Conservation (phyloP, 2,797 vertebrate species). For the Salmo trutta region DNA sequence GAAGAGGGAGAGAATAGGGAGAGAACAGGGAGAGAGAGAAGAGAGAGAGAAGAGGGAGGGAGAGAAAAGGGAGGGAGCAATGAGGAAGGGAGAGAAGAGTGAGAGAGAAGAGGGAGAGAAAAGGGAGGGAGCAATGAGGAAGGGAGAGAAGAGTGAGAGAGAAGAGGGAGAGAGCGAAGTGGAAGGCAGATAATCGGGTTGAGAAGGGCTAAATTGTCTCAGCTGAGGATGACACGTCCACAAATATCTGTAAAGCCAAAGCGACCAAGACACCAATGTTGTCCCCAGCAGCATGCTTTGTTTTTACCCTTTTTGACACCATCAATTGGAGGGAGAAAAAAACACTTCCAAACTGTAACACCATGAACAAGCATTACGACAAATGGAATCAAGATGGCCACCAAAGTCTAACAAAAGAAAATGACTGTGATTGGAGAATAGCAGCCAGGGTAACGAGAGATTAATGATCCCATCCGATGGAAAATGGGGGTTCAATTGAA, state of each 20-base stretch:
- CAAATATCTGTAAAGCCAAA: constrained; percentile 54
- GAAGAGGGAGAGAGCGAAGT: constrained; percentile 22
- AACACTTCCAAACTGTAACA: no score
- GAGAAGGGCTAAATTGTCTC: constrained; percentile 47
- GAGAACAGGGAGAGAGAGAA: not conserved
- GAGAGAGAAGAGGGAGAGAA: constrained; percentile 37
- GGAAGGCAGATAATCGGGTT: constrained; percentile 31
- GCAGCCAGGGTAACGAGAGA: no score
- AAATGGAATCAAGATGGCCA: no score
- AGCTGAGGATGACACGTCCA: constrained; percentile 53
- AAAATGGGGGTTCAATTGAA: no score
- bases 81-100: not conserved
- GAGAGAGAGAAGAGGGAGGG: not conserved
- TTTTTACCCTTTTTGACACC: constrained; percentile 2
- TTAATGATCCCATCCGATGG: no score
- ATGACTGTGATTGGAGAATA: no score
- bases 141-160: not conserved
- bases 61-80: constrained; percentile 34
- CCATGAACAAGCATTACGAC: no score
- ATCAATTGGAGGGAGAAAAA: no score
- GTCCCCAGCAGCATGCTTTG: constrained; percentile 1
- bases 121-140: not conserved
- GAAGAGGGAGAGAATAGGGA: constrained; percentile 13
- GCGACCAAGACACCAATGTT: constrained; percentile 32
- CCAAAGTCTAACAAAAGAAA: no score